Evolutionary conservation across 2,113 vertebrate genomes (phyloP).

Genomic region (Clinocottus analis): DNA sequence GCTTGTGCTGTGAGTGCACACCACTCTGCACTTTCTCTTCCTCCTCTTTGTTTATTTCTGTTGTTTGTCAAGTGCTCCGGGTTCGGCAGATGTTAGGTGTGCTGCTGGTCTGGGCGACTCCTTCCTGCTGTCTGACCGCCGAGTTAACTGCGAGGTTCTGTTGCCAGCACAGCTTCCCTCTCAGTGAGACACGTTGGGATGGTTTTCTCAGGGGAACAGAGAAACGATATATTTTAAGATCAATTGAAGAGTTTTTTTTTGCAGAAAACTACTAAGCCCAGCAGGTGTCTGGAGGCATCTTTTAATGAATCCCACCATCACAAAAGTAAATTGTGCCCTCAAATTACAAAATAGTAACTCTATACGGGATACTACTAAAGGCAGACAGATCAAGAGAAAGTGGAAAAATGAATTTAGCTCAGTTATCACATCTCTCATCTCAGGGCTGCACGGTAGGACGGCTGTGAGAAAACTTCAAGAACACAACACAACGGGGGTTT

Average conservation of each 20-base stretch:
- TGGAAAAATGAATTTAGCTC: background rate
- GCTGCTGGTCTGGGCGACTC: background rate
- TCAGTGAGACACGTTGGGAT: background rate
- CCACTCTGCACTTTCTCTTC: background rate
- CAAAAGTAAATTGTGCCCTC: background rate
- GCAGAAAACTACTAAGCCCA: background rate
- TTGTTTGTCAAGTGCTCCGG: slow-evolving; percentile 2
- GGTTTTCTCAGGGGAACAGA: background rate
- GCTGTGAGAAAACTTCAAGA: background rate
- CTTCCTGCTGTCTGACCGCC: slow-evolving; percentile 21
- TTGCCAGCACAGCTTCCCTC: background rate
- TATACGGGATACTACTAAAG: background rate
- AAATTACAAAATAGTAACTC: background rate
- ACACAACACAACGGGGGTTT: background rate
- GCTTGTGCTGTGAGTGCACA: background rate
- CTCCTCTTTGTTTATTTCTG: background rate
- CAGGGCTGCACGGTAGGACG: background rate
- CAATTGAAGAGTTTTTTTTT: slow-evolving; percentile 25
- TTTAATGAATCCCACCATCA: background rate
- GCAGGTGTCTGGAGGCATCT: slow-evolving; percentile 2
- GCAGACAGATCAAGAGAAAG: background rate
- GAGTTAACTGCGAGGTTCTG: slow-evolving; percentile 13
- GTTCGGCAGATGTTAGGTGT: background rate
- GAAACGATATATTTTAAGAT: background rate
- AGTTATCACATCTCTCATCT: background rate